phyloP scores from a whole-genome alignment of 1,140 invertebrate species.

The Megalonaias nervosa region DNA sequence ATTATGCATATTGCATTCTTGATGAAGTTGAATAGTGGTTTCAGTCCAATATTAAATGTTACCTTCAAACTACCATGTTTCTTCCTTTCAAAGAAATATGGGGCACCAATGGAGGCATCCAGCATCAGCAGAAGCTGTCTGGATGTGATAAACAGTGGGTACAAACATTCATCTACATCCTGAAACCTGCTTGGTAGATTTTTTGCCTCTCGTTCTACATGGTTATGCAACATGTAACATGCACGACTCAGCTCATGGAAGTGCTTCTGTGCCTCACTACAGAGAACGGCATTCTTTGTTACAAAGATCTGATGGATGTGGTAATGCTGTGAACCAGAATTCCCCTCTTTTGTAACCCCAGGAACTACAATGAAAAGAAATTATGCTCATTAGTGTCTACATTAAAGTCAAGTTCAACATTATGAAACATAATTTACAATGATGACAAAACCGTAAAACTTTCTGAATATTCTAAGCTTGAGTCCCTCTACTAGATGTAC shows the following conservation, averaged over 20 bases:
- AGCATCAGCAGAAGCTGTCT: constrained; percentile 54
- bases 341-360: constrained; percentile 14
- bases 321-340: constrained; percentile 26
- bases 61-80: constrained; percentile 52
- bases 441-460: no score
- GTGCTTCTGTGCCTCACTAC: constrained; percentile 60
- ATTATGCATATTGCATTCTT: no score
- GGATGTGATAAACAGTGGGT: constrained; percentile 59
- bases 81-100: constrained; percentile 51
- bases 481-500: no score
- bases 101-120: constrained; percentile 52
- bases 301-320: constrained; percentile 61
- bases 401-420: constrained; percentile 6
- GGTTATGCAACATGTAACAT: constrained; percentile 31
- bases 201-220: constrained; percentile 35
- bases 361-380: neutral
- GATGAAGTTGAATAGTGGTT: no score
- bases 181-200: constrained; percentile 49
- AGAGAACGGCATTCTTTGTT: constrained; percentile 61
- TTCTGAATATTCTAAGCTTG: no score
- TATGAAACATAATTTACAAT: no score
- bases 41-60: neutral
- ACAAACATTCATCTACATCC: constrained; percentile 44
- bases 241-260: constrained; percentile 58
- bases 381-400: neutral